Conservation (phyloP, 2,797 vertebrate genomes). For the Rhinichthys osculus region DNA sequence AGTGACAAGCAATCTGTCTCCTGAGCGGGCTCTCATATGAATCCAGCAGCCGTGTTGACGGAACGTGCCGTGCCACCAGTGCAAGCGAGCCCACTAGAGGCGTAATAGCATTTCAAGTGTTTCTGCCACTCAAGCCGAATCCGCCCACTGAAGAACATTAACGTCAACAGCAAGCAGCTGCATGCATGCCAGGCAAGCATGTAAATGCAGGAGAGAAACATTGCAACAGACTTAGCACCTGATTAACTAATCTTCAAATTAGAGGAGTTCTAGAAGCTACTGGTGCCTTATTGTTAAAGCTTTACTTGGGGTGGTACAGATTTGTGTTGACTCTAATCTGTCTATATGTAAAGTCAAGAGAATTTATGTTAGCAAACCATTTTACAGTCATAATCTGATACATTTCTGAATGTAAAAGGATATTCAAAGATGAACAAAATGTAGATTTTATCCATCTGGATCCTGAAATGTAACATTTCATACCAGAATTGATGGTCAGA, state of each 20-base stretch:
- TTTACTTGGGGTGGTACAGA: not conserved
- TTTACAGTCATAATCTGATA: not conserved
- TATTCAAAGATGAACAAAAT: not conserved
- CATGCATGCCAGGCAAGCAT: constrained; percentile 48
- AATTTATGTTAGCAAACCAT: not conserved
- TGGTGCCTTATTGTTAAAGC: constrained; percentile 1
- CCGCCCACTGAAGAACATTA: constrained; percentile 66
- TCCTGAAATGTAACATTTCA: constrained; percentile 1
- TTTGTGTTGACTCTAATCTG: constrained; percentile 10
- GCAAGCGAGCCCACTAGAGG: constrained; percentile 72
- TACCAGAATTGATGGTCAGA: not conserved
- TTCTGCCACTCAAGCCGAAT: constrained; percentile 73
- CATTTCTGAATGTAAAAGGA: not conserved
- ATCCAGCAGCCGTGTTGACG: constrained; percentile 71
- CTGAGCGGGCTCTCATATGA: constrained; percentile 68
- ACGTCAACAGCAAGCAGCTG: constrained; percentile 63
- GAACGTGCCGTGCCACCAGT: constrained; percentile 65
- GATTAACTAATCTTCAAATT: constrained; percentile 34
- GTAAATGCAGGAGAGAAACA: constrained; percentile 30
- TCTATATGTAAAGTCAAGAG: constrained; percentile 15
- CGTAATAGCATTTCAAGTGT: constrained; percentile 80
- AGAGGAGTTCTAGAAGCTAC: not conserved
- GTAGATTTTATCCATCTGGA: not conserved
- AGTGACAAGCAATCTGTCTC: constrained; percentile 77
- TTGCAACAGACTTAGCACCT: constrained; percentile 18